Evolutionary conservation across 1,140 invertebrate genomes (phyloP).

Genomic region (Leptestheria dahalacensis): DNA sequence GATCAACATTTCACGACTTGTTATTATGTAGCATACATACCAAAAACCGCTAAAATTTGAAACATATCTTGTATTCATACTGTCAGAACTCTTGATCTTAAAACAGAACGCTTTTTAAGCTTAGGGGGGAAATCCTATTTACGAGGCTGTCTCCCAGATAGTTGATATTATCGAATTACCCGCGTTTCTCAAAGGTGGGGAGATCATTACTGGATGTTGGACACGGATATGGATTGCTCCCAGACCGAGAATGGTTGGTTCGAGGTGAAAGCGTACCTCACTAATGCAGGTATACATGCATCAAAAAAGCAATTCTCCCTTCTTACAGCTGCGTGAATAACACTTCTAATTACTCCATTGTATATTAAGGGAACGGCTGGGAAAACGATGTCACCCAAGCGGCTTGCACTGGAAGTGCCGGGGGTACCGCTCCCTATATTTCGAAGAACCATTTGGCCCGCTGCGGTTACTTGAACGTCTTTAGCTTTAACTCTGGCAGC

Average conservation of each 20-base stretch:
- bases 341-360: background rate
- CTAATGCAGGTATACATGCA: constrained; percentile 17
- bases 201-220: constrained; percentile 34
- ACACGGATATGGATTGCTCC: constrained; percentile 33
- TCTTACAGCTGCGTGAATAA: background rate
- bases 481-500: constrained; percentile 23
- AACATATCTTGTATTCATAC: background rate
- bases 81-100: too few relatives aligned
- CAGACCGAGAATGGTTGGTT: constrained; percentile 33
- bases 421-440: constrained; percentile 23
- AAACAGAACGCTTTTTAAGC: too few relatives aligned
- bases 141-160: background rate
- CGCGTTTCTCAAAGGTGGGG: too few relatives aligned
- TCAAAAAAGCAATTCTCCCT: background rate
- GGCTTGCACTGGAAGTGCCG: constrained; percentile 23
- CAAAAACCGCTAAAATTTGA: too few relatives aligned
- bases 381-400: constrained; percentile 18
- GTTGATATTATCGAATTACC: background rate
- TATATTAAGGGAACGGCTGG: constrained; percentile 14
- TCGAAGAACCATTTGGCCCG: constrained; percentile 29
- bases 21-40: too few relatives aligned
- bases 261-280: constrained; percentile 29
- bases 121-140: too few relatives aligned
- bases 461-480: constrained; percentile 32
- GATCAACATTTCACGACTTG: background rate